These are phyloP conservation scores for Charadrius vociferus DNA, from an alignment of 2,113 vertebrate species.

Conservation along the genomic window DNA sequence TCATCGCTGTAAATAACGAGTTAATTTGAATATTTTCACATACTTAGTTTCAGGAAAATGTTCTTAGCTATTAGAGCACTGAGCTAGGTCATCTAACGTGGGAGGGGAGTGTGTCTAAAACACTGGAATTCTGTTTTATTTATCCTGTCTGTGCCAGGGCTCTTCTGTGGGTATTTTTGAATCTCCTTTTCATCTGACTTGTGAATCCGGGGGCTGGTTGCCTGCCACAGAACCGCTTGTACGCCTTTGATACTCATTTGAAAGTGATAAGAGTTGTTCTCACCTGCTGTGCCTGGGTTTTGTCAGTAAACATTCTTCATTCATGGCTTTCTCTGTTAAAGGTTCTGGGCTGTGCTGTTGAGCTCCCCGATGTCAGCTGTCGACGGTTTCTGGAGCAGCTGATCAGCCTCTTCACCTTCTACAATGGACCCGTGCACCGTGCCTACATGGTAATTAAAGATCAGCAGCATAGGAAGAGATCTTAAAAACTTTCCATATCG, in stretches of 20 bases:
- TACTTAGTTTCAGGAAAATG: neutral
- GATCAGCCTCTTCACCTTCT: constrained; percentile 88
- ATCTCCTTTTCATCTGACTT: neutral
- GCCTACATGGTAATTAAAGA: constrained; percentile 82
- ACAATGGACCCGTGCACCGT: constrained; percentile 80
- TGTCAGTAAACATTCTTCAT: neutral
- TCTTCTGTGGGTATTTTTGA: neutral
- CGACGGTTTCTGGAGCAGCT: constrained; percentile 85
- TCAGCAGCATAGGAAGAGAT: neutral
- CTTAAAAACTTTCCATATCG: rapidly evolving
- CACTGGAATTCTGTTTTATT: neutral
- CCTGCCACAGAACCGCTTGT: neutral
- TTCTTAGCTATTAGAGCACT: neutral
- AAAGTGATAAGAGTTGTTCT: neutral
- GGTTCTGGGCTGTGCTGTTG: constrained; percentile 86
- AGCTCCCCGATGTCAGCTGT: constrained; percentile 87
- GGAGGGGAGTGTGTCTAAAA: neutral
- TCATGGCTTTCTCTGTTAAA: neutral
- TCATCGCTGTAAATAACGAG: neutral
- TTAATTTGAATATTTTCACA: neutral
- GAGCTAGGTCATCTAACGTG: neutral
- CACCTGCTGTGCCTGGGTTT: neutral
- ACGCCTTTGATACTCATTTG: neutral
- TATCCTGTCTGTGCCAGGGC: neutral
- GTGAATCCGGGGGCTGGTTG: neutral